Base-by-base conservation (phyloP, 2,797 vertebrate species). In the Spizella passerina region DNA sequence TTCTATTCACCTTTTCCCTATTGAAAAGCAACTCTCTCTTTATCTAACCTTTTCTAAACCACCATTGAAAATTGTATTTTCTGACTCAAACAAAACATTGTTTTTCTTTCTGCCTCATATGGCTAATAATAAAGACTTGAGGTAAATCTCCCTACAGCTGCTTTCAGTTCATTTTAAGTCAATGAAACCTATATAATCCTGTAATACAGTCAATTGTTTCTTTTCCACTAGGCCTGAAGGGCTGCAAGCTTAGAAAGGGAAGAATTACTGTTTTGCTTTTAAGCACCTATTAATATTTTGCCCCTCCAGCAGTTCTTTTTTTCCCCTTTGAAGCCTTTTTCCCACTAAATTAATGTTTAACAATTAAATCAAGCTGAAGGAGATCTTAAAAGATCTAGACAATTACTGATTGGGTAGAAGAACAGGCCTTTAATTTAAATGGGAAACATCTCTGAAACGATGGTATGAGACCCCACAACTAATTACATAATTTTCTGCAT, bases 401-500 rank as follows among this genome's bases (percentile, higher is more conserved):
- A 98, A 98, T 99, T 99, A 98, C 98, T 97, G 97, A 98, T 97
- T 97, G 98, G 97, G 97, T 98, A 98, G 97, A 98, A 96, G 86
- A 96, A 96, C 98, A 98, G 97, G 97, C 98, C 96, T 98, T 98
- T 97, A 98, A 98, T 97, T 98, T 98, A 98, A 99, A 98, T 98
- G 98, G 98, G 97, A 99, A 98, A 98, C 98, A 98, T 98, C 98
- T 98, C 97, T 96, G 96, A 97, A 98, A 98, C 69, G 97, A 98
- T 96, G 98, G 95, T 86, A 93, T 95, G 96, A 97, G 96, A 97
- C 97, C 96, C 96, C 97, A 98, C 97, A 98, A 98, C 98, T 99
- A 99, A 99, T 99, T 99, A 98, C 98, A 98, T 99, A 99, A 99
- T 99, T 99, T 99, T 98, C 98, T 99, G 98, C 98, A 99, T 99